phyloP scores from a whole-genome alignment of 2,888 invertebrate genomes.

The Zaprionus lineosus region DNA sequence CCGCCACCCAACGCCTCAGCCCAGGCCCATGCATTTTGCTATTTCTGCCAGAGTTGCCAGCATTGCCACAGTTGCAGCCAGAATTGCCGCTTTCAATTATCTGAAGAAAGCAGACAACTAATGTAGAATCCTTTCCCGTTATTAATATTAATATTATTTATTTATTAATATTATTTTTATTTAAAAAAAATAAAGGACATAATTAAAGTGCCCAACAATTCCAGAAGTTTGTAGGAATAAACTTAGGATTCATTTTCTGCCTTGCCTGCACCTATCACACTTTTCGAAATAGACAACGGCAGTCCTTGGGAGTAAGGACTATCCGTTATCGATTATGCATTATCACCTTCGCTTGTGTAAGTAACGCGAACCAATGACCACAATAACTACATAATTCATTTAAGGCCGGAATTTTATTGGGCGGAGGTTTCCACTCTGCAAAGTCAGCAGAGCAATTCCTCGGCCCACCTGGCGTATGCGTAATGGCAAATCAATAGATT shows the following conservation, averaged over 20 bases:
- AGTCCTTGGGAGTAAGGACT: too few species aligned
- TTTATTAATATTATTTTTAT: not conserved
- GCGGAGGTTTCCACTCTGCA: too few species aligned
- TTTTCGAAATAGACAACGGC: too few species aligned
- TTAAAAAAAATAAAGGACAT: not conserved
- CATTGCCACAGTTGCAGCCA: conserved; percentile 7
- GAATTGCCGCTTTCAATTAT: conserved; percentile 22
- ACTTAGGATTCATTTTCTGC: too few species aligned
- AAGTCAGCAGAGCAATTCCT: too few species aligned
- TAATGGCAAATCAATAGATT: conserved; percentile 63
- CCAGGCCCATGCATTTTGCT: too few species aligned
- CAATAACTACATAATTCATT: conserved; percentile 30
- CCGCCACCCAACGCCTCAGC: not conserved
- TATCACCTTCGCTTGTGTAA: not conserved
- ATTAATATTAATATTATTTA: too few species aligned
- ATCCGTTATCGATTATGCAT: not conserved
- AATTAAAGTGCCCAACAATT: not conserved
- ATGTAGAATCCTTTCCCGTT: not conserved
- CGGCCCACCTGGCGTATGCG: conserved; percentile 52
- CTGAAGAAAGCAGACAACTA: not conserved
- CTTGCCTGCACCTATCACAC: too few species aligned
- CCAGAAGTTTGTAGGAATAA: not conserved
- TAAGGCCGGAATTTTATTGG: conserved; percentile 18
- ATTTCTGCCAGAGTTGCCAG: conserved; percentile 1
- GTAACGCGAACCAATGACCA: conserved; percentile 3